Evolutionary conservation across 2,888 invertebrate species (phyloP), one percentile per base, ranked within the genome.

Genomic region (Liodrosophila aerea): DNA sequence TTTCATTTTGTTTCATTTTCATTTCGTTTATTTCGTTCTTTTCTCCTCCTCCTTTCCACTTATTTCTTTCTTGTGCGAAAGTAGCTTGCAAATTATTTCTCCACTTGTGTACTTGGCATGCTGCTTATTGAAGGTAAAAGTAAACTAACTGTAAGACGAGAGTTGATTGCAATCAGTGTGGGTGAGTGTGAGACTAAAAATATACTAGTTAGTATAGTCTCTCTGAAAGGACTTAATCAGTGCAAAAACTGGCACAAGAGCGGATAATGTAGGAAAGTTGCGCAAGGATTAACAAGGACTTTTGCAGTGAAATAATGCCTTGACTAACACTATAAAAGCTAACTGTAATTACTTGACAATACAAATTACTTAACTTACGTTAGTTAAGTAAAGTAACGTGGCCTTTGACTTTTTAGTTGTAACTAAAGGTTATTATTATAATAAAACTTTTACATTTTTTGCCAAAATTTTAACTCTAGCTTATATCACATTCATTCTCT

Each of bases 111-210:
- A 43, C 65, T 54, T 60, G 65, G 52, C 52, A 53, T 64, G 59
- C 58, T 41, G 57, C 64, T 34, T 16, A 51, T 64, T 66, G 63
- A 76, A 76, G 76, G 73, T 73, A 76, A 63, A 63, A 66, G 76
- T 60, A 73, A 70, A 60, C 73, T 46, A 60, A 57, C 51, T 66
- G 57, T 46, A 52, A 44, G 49, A 31, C 27, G 56, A 50, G 56
- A 50, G 63, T 51, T 58, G 59, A 73, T 58, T 66, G 66, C 54
- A 69, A 54, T 53, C 59, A 52, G 44, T 40, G 29, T 39, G 15
- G 41, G 31, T 46, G 36, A 22, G 40, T 36, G 44, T n/a, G 30
- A 12, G 33, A n/a, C 13, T 43, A 34, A 5, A 30, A 54, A 43
- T 29, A 43, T 15, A n/a, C n/a, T n/a, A 41, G 49, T 39, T 44